Evolutionary conservation across 2,113 vertebrate genomes (phyloP).

Genomic region (Hoplias malabaricus): DNA sequence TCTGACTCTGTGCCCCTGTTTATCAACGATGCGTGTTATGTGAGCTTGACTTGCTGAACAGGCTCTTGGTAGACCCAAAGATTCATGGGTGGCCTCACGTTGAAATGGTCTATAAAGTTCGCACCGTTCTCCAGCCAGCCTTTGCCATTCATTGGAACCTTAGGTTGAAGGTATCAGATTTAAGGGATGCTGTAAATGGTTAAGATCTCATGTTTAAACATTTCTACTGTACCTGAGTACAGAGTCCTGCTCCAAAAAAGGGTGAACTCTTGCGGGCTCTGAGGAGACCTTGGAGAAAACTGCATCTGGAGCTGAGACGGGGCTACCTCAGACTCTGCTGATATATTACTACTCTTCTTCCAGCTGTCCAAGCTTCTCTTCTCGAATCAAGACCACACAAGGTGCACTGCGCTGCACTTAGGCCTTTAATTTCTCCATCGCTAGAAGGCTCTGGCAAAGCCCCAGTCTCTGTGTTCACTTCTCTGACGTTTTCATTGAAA

Average conservation of each 20-base stretch:
- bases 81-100: constrained; percentile 37
- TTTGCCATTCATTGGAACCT: constrained; percentile 36
- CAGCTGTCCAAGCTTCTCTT: constrained; percentile 27
- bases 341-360: constrained; percentile 45
- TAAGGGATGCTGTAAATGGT: constrained; percentile 45
- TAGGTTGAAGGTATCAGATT: constrained; percentile 29
- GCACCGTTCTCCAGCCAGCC: constrained; percentile 36
- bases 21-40: constrained; percentile 30
- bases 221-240: constrained; percentile 27
- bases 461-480: not conserved
- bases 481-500: not conserved
- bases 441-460: constrained; percentile 38
- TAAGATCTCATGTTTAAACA: constrained; percentile 28
- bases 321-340: constrained; percentile 43
- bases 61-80: not conserved
- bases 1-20: constrained; percentile 19
- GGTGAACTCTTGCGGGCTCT: constrained; percentile 45
- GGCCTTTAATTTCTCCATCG: constrained; percentile 35
- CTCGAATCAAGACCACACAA: constrained; percentile 53
- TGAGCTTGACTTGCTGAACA: constrained; percentile 27
- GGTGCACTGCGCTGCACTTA: constrained; percentile 10
- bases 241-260: constrained; percentile 22
- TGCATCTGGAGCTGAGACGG: constrained; percentile 38
- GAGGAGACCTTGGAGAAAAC: constrained; percentile 43
- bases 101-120: constrained; percentile 50